A percentile compares a stretch with the other conserved stretches of the same genome.
Evolutionary conservation across 2,113 vertebrate genomes (phyloP).

Genomic region (Tiliqua scincoides): DNA sequence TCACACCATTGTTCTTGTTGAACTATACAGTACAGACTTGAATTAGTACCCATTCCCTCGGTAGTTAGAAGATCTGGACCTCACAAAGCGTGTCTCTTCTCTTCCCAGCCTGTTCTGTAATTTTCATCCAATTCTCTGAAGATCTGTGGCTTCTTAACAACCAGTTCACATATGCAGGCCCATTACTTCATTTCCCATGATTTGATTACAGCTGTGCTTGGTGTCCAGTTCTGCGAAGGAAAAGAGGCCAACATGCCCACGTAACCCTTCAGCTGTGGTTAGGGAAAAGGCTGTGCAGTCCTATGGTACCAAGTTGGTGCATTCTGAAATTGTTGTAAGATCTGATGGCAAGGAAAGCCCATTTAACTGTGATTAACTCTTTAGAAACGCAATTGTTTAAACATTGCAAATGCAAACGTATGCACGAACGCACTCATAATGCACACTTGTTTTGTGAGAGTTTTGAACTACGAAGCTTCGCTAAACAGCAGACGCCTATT

Average conservation of each 20-base stretch:
- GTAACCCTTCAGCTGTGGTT: background rate
- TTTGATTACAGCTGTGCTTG: background rate
- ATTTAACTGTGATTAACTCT: constrained; percentile 28
- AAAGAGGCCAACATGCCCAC: background rate
- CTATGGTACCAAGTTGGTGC: background rate
- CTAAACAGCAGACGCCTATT: constrained; percentile 1
- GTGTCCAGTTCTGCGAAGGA: background rate
- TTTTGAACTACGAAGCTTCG: constrained; percentile 9
- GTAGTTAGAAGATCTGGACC: background rate
- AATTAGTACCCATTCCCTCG: background rate
- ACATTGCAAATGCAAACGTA: background rate
- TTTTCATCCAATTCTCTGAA: background rate
- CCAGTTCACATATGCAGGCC: background rate
- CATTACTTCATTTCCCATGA: background rate
- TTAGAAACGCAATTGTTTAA: constrained; percentile 24
- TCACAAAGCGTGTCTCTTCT: background rate
- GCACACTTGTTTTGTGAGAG: background rate
- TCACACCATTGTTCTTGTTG: background rate
- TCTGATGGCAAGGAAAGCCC: background rate
- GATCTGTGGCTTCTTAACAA: background rate
- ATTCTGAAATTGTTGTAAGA: background rate
- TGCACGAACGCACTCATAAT: background rate
- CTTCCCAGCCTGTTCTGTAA: background rate
- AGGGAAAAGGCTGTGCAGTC: background rate
- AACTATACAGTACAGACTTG: background rate